Conservation (phyloP, 2,113 vertebrate genomes). For the Bettongia penicillata region DNA sequence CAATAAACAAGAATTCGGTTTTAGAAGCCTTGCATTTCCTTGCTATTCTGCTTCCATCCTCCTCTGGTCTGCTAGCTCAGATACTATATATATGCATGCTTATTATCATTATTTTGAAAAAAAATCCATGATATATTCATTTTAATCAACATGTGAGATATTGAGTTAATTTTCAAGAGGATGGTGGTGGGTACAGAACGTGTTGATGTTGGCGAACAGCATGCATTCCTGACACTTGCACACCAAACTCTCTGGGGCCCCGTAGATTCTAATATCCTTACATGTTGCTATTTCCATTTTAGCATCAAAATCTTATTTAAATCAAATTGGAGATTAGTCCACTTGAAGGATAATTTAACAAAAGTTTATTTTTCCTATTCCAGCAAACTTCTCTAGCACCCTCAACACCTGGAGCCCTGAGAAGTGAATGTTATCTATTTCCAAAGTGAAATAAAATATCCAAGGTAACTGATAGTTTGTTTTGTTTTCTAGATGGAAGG, state of each 20-base stretch:
- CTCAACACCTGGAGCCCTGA: slow-evolving; percentile 54
- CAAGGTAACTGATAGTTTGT: slow-evolving; percentile 48
- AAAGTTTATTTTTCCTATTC: slow-evolving; percentile 70
- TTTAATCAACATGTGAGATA: slow-evolving; percentile 61
- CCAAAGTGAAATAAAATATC: slow-evolving; percentile 59
- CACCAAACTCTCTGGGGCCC: slow-evolving; percentile 36
- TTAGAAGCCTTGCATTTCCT: neutral
- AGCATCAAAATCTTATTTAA: slow-evolving; percentile 63
- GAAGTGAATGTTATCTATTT: slow-evolving; percentile 31
- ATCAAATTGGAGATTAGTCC: slow-evolving; percentile 72
- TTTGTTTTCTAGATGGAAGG: neutral
- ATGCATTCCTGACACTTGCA: slow-evolving; percentile 9
- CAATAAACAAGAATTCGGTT: neutral
- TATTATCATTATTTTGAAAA: slow-evolving; percentile 45
- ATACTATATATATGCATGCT: neutral
- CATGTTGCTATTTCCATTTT: slow-evolving; percentile 49
- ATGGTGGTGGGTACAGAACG: slow-evolving; percentile 1
- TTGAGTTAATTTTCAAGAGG: slow-evolving; percentile 50
- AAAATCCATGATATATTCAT: slow-evolving; percentile 56
- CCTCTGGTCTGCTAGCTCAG: neutral
- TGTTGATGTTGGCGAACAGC: slow-evolving; percentile 37
- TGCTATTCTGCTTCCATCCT: neutral
- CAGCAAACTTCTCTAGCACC: slow-evolving; percentile 41
- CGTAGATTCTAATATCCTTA: slow-evolving; percentile 45
- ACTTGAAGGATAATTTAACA: slow-evolving; percentile 66